Evolutionary conservation across 2,888 invertebrate species (phyloP).

Genomic region (Aplocera efformata): DNA sequence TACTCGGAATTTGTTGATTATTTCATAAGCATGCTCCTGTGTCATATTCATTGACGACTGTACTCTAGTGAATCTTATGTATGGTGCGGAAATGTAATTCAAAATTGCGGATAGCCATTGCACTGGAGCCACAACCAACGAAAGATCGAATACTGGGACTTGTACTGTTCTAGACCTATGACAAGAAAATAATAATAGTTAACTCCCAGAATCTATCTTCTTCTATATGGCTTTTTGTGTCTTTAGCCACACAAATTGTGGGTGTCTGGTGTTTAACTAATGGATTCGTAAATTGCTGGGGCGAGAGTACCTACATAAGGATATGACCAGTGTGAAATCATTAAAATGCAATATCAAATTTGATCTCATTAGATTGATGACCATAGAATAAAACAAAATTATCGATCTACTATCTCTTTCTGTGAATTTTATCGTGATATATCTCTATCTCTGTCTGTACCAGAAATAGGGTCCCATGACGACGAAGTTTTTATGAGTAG

Average conservation of each 20-base stretch:
- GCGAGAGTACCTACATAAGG: too few species aligned
- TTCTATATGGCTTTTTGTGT: too few species aligned
- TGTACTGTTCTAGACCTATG: slow-evolving; percentile 32
- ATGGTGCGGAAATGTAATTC: slow-evolving; percentile 34
- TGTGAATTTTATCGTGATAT: background rate
- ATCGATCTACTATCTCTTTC: too few species aligned
- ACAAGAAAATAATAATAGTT: too few species aligned
- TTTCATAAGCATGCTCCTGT: slow-evolving; percentile 35
- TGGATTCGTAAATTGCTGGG: too few species aligned
- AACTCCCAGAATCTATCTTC: too few species aligned
- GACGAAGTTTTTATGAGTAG: slow-evolving; percentile 27
- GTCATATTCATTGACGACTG: slow-evolving; percentile 42
- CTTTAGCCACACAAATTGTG: too few species aligned
- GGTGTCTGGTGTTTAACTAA: too few species aligned
- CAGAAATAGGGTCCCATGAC: slow-evolving; percentile 27
- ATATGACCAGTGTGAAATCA: too few species aligned
- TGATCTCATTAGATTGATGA: too few species aligned
- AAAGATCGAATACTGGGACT: slow-evolving; percentile 34
- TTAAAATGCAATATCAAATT: too few species aligned
- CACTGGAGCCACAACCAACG: slow-evolving; percentile 38
- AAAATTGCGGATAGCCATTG: slow-evolving; percentile 51
- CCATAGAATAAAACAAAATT: too few species aligned
- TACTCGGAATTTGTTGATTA: slow-evolving; percentile 52
- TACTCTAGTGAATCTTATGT: slow-evolving; percentile 42
- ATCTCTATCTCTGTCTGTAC: slow-evolving; percentile 8